Percentiles rank a stretch among this genome's conserved stretches.
Conservation (phyloP, 1,140 invertebrate genomes). For the Yoshiicerus persimilis region DNA sequence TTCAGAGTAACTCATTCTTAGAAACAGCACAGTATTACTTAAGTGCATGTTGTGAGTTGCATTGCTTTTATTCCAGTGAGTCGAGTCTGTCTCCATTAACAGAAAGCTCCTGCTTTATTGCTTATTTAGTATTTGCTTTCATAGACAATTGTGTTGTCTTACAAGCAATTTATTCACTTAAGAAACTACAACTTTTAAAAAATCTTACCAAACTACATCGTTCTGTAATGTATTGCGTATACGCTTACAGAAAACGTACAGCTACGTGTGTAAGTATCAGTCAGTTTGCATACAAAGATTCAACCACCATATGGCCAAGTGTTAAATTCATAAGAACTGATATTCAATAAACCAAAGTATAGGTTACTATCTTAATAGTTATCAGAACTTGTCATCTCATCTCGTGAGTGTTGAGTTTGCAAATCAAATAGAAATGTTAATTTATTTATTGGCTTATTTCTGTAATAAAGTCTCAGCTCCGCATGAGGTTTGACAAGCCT, state of each 20-base stretch:
- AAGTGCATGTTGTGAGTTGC: neutral
- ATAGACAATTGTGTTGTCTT: conserved; percentile 5
- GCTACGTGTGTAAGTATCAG: neutral
- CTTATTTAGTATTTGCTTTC: neutral
- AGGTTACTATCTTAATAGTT: neutral
- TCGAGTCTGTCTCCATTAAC: neutral
- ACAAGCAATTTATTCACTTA: conserved; percentile 20
- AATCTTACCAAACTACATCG: neutral
- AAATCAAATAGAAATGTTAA: conserved; percentile 26
- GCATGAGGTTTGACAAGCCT: conserved; percentile 10
- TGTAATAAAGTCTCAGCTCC: conserved; percentile 23
- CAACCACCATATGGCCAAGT: neutral
- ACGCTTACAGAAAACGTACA: neutral
- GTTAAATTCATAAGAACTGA: neutral
- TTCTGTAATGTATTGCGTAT: neutral
- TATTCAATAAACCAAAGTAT: neutral
- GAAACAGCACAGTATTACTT: neutral
- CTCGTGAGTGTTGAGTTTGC: conserved; percentile 11
- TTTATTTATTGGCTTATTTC: conserved; percentile 28
- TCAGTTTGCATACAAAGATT: neutral
- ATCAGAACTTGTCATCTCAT: conserved; percentile 10
- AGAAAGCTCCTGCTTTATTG: neutral
- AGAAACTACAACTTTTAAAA: neutral
- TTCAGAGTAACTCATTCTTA: neutral
- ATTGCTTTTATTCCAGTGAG: neutral